Evolutionary conservation across 37 sponge, comb jelly and placozoan species (phyloP), one percentile per base, ranked within the genome.

Genomic region (Aphrocallistes beatrix): DNA sequence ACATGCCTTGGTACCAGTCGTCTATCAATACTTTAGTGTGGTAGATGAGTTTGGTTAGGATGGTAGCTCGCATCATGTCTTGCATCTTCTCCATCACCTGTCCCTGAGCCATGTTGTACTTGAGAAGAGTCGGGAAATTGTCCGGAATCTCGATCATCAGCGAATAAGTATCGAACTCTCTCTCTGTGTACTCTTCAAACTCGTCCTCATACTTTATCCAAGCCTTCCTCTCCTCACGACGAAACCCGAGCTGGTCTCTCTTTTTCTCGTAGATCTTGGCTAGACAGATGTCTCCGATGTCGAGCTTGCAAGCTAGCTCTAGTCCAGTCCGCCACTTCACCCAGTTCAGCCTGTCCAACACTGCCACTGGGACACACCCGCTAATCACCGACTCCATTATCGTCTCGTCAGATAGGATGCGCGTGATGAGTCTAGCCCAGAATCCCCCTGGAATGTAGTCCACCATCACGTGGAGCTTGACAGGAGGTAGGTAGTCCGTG

Each of bases 371-470:
- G 1, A 32, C 87, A 85, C 92, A 92, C 28, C 92, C 92, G 3
- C 85, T 86, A 32, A 51, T 85, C 10, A 90, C 88, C 83, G 89
- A 82, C 84, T 83, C 39, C 0, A 51, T 85, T 47, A 92, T 87
- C 36, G 89, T 81, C 1, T 51, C 51, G 51, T 92, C 92, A 82
- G 88, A 86, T 38, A 92, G 82, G 1, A 94, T 19, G 1, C 95
- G 89, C 0, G 95, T 89, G 75, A 94, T 94, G 21, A 94, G 88
- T 0, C 95, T 51, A 0, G 93, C 87, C 95, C 95, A 94, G 40
- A 94, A 89, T 16, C 95, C 95, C 84, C 88, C 89, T 28, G 95
- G 95, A 38, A 94, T 86, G 83, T 93, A 92, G 0, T 92, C 87
- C 16, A 91, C 38, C 28, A 91, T 51, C 23, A 89, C 84, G 85